These are phyloP conservation scores for Saiga tatarica DNA, from an alignment of 2,113 vertebrate species.

Conservation along the genomic window DNA sequence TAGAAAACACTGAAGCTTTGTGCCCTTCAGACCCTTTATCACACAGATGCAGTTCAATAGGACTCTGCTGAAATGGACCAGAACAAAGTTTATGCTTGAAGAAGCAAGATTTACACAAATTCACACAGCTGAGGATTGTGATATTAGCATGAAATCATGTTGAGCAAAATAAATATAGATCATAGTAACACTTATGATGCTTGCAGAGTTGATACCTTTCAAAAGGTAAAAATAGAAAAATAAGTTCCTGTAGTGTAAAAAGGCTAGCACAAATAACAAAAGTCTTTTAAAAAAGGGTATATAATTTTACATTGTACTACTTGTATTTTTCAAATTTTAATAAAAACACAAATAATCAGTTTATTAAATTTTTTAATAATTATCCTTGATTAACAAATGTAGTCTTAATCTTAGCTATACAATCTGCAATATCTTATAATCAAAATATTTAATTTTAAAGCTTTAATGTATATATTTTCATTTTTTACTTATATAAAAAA, in stretches of 20 bases:
- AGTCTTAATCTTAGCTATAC: background rate
- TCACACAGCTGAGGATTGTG: background rate
- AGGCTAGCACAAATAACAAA: background rate
- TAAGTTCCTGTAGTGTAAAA: background rate
- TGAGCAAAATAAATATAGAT: background rate
- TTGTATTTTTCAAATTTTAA: background rate
- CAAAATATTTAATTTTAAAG: background rate
- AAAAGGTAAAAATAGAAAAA: background rate
- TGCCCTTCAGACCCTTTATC: background rate
- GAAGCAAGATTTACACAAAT: background rate
- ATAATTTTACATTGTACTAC: background rate
- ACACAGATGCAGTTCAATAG: background rate
- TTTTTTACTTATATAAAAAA: background rate
- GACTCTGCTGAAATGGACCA: background rate
- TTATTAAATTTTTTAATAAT: background rate
- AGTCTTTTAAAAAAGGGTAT: background rate
- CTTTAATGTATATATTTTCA: background rate
- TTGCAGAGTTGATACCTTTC: background rate
- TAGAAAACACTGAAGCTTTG: background rate
- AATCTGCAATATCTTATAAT: background rate
- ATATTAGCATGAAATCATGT: background rate
- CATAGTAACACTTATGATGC: background rate
- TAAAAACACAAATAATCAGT: background rate
- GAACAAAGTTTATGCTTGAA: background rate
- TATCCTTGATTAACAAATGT: background rate